Percentiles rank a stretch among this genome's conserved stretches.
These are phyloP conservation scores for Busseola fusca DNA, from an alignment of 2,888 invertebrate species.

Conservation along the genomic window DNA sequence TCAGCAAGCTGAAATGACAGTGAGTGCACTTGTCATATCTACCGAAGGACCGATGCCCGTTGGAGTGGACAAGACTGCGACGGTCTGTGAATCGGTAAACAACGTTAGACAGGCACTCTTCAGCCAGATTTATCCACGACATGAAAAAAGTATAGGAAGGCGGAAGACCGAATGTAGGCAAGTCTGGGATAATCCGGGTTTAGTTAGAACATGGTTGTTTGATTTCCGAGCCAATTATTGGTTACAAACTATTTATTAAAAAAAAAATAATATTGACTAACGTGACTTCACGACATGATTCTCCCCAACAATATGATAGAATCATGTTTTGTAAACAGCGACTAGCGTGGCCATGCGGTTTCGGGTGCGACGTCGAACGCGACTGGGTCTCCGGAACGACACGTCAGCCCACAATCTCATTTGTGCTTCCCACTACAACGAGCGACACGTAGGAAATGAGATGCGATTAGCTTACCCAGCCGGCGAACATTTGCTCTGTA, in stretches of 20 bases:
- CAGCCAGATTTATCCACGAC: constrained; percentile 15
- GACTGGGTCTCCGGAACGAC: constrained; percentile 77
- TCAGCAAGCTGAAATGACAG: constrained; percentile 23
- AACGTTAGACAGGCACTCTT: not conserved
- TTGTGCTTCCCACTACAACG: constrained; percentile 80
- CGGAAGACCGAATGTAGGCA: not conserved
- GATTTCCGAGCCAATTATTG: not conserved
- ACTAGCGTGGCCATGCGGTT: constrained; percentile 64
- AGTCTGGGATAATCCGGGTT: not conserved
- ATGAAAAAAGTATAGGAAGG: not conserved
- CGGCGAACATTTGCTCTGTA: constrained; percentile 66
- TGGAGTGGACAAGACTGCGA: constrained; percentile 16
- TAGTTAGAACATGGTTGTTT: not conserved
- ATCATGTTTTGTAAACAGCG: constrained; percentile 61
- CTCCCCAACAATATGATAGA: constrained; percentile 39
- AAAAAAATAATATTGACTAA: constrained; percentile 9
- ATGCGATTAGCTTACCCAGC: constrained; percentile 80
- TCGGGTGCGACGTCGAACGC: constrained; percentile 70
- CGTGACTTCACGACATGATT: constrained; percentile 17
- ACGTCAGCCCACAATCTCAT: constrained; percentile 82
- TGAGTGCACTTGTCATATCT: constrained; percentile 38
- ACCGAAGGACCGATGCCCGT: constrained; percentile 11
- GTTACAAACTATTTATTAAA: not conserved
- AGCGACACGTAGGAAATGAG: constrained; percentile 83
- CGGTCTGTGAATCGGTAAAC: constrained; percentile 35